Base-by-base conservation (phyloP, 2,113 vertebrate genomes). In the Myrmecophaga tridactyla region DNA sequence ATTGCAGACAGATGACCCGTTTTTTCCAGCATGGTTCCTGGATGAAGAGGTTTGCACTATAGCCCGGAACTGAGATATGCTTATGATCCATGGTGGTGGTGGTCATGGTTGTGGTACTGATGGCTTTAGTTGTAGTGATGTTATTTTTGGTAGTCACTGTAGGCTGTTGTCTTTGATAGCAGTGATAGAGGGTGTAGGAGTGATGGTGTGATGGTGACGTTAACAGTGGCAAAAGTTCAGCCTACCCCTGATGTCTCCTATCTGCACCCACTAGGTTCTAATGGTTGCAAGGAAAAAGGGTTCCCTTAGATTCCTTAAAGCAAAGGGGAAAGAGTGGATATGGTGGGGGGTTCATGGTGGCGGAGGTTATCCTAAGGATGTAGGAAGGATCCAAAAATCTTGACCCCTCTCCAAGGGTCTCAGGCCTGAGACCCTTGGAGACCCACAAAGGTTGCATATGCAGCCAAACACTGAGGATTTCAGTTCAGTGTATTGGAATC, bases 1-100 rank as follows among this genome's bases (percentile, higher is more conserved):
- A 10, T 34, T 27, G 6, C 3, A 51, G 39, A 46, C 20, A 36
- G 34, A 13, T 25, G 1, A 25, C 1, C 0, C 7, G 9, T 51
- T 87, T 62, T n/a, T 51, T 18, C 23, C 53, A 62, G 8, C 23
- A 6, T 46, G 58, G 29, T 5, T 27, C 53, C 48, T 34, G 27
- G 60, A 5, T 13, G 58, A 51, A n/a, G 58, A 23, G 0, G 4
- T 34, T 41, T 4, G 18, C 39, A n/a, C 8, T 15, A 10, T 10
- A 17, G 29, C 25, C 56, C 9, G 43, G 39, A 34, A 2, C 41
- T 43, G 18, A 58, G 31, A 46, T 58, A 43, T 14, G 31, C 10
- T 11, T 31, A 3, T 21, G 14, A 62, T 65, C 63, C 18, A 7
- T 7, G 10, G 3, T 34, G 23, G 25, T 27, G 23, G 36, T 43